Evolutionary conservation across 2,888 invertebrate genomes (phyloP), one percentile per base, ranked within the genome.

Genomic region (Lasioglossum calceatum): DNA sequence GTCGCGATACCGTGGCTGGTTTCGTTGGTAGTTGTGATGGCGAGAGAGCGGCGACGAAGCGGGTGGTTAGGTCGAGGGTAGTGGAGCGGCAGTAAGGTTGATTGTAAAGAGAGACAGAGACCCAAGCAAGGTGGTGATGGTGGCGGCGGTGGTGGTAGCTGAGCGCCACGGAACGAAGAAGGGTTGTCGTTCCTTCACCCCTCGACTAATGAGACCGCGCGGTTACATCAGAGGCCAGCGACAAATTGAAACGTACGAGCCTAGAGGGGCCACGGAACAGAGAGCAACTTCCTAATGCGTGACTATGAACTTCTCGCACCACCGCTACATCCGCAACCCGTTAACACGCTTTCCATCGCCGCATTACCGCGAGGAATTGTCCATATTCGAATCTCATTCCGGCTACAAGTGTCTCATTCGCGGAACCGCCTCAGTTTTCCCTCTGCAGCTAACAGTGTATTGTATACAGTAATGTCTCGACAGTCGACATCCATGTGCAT

Each of bases 211-310:
- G 94, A 94, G 94, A 94, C 93, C 93, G 93, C 93, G 93, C 92
- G 94, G 94, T 94, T 94, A 94, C 94, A 94, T 94, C 94, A 94
- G 93, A 93, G 93, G 91, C 94, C 92, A 92, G 91, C 92, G 92
- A 94, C 94, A 94, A 94, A 94, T 94, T 94, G 94, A 94, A 94
- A 94, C 93, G 94, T 94, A 94, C 94, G 94, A 94, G 92, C 92
- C 94, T 92, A 90, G 91, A 93, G 93, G 93, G 93, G 92, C 87
- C 88, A 88, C 84, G 82, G 89, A 89, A 91, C 88, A 89, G 88
- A 89, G 90, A 90, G 89, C 91, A 91, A 93, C 91, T 91, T 93
- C 88, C 91, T 93, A 92, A 93, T 91, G 92, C 92, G 92, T 91
- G 91, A 92, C 92, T 90, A 85, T 88, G 88, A 75, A 81, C 79